A percentile compares a stretch with the other conserved stretches of the same genome.
Conservation (phyloP, 2,888 invertebrate species). For the Chrysopilus asiliformis region DNA sequence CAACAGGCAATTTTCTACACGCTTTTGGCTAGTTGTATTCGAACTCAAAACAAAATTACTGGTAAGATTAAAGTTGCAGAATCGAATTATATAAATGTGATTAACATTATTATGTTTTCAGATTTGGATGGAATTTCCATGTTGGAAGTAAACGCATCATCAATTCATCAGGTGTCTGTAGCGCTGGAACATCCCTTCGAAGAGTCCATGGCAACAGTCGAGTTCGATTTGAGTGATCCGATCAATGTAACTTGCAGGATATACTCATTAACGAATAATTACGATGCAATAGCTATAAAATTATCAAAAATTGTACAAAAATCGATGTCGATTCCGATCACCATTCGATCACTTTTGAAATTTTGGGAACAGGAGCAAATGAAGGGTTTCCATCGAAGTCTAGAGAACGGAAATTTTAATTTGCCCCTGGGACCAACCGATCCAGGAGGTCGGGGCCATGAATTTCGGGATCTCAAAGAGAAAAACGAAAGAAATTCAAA, state of each 20-base stretch:
- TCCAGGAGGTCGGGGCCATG: slow-evolving; percentile 39
- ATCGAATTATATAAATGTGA: too few relatives aligned
- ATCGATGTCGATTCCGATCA: slow-evolving; percentile 85
- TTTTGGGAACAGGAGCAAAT: slow-evolving; percentile 66
- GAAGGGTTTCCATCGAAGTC: slow-evolving; percentile 40
- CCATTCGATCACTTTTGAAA: slow-evolving; percentile 74
- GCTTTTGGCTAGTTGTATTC: slow-evolving; percentile 75
- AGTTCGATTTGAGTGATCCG: slow-evolving; percentile 72
- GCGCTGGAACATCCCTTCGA: slow-evolving; percentile 86
- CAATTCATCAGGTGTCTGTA: slow-evolving; percentile 79
- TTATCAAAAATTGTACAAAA: slow-evolving; percentile 62
- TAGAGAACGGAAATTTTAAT: slow-evolving; percentile 47
- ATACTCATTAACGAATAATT: slow-evolving; percentile 45
- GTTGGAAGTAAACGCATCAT: slow-evolving; percentile 83
- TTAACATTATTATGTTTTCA: too few relatives aligned
- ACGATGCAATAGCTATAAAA: slow-evolving; percentile 34
- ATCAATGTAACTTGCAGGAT: slow-evolving; percentile 67
- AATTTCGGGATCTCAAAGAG: slow-evolving; percentile 12
- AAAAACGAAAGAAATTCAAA: slow-evolving; percentile 11
- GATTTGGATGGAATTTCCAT: slow-evolving; percentile 46
- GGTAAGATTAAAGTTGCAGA: slow-evolving; percentile 47
- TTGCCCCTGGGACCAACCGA: slow-evolving; percentile 55
- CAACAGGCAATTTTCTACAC: slow-evolving; percentile 89
- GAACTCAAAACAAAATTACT: slow-evolving; percentile 59
- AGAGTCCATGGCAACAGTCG: slow-evolving; percentile 85